These are phyloP conservation scores for Clarias platycephalus DNA, from an alignment of 2,797 vertebrate species.

Conservation along the genomic window DNA sequence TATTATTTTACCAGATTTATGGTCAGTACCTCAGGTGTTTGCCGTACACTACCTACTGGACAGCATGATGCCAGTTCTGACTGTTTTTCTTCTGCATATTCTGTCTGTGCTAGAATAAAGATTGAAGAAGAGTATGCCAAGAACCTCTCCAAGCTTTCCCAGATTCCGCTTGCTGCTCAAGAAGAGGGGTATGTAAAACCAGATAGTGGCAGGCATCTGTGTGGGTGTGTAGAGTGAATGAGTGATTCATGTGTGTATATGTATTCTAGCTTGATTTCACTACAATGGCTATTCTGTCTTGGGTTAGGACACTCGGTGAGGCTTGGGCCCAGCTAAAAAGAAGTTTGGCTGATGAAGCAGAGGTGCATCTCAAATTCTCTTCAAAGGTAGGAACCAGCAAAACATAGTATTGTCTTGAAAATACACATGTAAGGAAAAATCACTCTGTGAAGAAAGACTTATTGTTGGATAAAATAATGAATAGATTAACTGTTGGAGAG, in stretches of 20 bases:
- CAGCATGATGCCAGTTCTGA: background rate
- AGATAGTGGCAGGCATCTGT: background rate
- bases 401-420: background rate
- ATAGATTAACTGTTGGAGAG: background rate
- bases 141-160: constrained; percentile 95
- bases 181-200: constrained; percentile 88
- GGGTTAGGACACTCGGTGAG: constrained; percentile 88
- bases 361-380: constrained; percentile 97
- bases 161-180: constrained; percentile 90
- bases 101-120: constrained; percentile 85
- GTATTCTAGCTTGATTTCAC: constrained; percentile 5
- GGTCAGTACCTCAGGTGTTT: background rate
- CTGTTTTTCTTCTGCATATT: constrained; percentile 20
- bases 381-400: constrained; percentile 81
- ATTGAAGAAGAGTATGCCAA: constrained; percentile 99
- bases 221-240: background rate
- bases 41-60: background rate
- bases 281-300: constrained; percentile 19
- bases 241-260: background rate
- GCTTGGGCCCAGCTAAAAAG: constrained; percentile 96
- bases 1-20: background rate
- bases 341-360: constrained; percentile 92
- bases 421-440: background rate
- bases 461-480: background rate
- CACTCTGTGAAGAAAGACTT: too few species aligned